Evolutionary conservation across 1,140 invertebrate species (phyloP).

Genomic region (Centruroides vittatus): DNA sequence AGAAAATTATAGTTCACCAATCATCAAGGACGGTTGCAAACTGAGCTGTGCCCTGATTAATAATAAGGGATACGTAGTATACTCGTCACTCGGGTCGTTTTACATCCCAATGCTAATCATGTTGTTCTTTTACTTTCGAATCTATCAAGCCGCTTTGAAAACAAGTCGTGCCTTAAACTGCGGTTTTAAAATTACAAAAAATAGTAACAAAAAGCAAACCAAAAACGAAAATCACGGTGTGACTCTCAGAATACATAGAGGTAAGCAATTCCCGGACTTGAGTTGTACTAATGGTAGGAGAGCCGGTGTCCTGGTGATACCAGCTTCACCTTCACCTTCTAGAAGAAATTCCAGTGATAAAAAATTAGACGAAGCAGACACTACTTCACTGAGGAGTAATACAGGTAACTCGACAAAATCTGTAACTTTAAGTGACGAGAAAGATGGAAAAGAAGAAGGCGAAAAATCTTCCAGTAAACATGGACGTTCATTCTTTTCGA

Average conservation of each 20-base stretch:
- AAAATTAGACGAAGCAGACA: too few species aligned
- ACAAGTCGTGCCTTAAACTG: conserved; percentile 65
- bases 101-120: conserved; percentile 92
- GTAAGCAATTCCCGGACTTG: not conserved
- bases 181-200: conserved; percentile 79
- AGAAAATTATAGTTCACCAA: too few species aligned
- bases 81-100: conserved; percentile 87
- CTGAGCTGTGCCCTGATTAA: conserved; percentile 65
- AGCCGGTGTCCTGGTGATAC: too few species aligned
- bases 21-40: too few species aligned
- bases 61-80: conserved; percentile 62
- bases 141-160: conserved; percentile 78
- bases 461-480: too few species aligned
- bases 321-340: too few species aligned
- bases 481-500: conserved; percentile 26
- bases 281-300: too few species aligned
- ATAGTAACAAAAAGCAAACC: not conserved
- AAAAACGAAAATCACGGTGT: not conserved
- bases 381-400: too few species aligned
- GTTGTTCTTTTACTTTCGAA: conserved; percentile 92
- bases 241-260: not conserved
- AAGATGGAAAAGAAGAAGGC: too few species aligned
- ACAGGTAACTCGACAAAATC: too few species aligned
- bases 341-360: too few species aligned
- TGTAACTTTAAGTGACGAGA: too few species aligned